These are phyloP conservation scores for Paelopatides confundens DNA, from an alignment of 53 echinoderm and acorn worm genomes.

Conservation along the genomic window DNA sequence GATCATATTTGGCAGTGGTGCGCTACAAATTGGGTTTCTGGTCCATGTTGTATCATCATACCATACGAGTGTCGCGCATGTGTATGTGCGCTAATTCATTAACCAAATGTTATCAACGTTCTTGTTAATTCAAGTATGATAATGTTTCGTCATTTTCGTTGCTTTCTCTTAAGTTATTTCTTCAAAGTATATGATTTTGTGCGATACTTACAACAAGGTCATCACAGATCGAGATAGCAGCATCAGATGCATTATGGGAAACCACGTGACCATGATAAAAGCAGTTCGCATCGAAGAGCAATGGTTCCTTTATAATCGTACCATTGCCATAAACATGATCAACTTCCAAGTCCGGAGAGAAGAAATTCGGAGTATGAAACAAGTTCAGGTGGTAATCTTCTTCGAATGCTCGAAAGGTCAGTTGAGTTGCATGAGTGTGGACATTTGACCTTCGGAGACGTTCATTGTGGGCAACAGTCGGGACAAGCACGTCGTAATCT, in stretches of 20 bases:
- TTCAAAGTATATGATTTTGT: too few relatives aligned
- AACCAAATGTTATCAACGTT: too few relatives aligned
- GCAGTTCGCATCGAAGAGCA: not conserved
- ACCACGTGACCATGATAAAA: slow-evolving; percentile 27
- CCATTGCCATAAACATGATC: not conserved
- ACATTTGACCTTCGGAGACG: slow-evolving; percentile 6
- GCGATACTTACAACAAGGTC: not conserved
- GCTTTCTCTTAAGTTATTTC: too few relatives aligned
- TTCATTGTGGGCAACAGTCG: not conserved
- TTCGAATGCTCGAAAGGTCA: slow-evolving; percentile 19
- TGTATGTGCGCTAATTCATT: too few relatives aligned
- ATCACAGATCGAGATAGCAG: slow-evolving; percentile 4
- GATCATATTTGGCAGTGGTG: too few relatives aligned
- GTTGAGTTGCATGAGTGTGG: not conserved
- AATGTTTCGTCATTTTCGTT: too few relatives aligned
- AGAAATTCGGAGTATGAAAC: not conserved
- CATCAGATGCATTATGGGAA: slow-evolving; percentile 33
- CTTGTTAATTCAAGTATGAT: too few relatives aligned
- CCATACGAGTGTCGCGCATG: too few relatives aligned
- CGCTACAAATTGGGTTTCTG: too few relatives aligned
- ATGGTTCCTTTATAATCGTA: not conserved
- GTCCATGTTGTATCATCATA: too few relatives aligned
- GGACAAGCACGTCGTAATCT: not conserved
- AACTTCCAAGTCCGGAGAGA: not conserved
- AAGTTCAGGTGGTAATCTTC: slow-evolving; percentile 10